Base-by-base conservation (phyloP, 2,797 vertebrate species). In the Lepidocolaptes lacrymiger region DNA sequence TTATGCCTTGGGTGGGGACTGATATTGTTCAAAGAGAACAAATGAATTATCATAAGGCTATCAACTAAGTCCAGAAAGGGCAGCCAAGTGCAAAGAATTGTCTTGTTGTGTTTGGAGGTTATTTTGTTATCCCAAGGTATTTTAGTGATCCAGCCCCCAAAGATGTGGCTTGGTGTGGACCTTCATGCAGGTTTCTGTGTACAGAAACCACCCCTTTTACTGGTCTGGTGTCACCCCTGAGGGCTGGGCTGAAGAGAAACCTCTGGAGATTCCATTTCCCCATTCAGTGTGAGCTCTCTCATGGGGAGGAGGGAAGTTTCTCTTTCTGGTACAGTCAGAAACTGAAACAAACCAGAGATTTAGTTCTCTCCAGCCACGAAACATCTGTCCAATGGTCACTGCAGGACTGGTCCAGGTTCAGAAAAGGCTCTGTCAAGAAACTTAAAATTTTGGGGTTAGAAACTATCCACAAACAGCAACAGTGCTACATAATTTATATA, bases 71-170 rank as follows among this genome's bases (percentile, higher is more conserved):
- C 49, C 10, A 2, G 48, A 85, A 71, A 74, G 37, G 30, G 28
- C n/a, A 83, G 44, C 51, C 82, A 92, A 95, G 90, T 63, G 64
- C 34, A 78, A 95, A 91, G 76, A 78, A 30, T 32, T 68, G 64
- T 75, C 32, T 72, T 2, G 6, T 30, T 26, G 9, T 85, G 32
- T 54, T 84, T 54, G 72, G 88, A 90, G 54, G 28, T 52, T 64
- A 63, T 73, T 81, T 92, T 48, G 64, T 66, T 77, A 73, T 27
- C 22, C 15, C 24, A 68, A 56, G 39, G 8, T 46, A 56, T 55
- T 81, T 86, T 71, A 71, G 48, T 48, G 67, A 62, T 61, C 49
- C 61, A 66, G 7, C 7, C 32, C 84, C 64, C 44, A 69, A 74
- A 85, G 75, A 41, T 66, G 28, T 68, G 4, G 5, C 32, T 85